Evolutionary conservation across 2,888 invertebrate genomes (phyloP).

Genomic region (Idaea aversata): DNA sequence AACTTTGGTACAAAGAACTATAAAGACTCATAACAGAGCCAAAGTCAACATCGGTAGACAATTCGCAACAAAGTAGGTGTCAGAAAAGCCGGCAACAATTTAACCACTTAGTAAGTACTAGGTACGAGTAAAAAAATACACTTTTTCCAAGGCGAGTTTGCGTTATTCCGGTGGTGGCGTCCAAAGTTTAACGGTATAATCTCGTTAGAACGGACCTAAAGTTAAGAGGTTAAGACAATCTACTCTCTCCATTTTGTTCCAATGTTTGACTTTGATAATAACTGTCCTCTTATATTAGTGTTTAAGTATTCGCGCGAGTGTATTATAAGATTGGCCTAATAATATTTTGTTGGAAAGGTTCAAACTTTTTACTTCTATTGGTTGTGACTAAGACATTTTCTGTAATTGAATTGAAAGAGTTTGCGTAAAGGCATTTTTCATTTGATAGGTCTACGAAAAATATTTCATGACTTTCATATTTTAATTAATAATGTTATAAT

Average conservation of each 20-base stretch:
- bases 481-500: too few relatives aligned
- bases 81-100: conserved; percentile 15
- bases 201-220: conserved; percentile 36
- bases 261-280: conserved; percentile 32
- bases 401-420: neutral
- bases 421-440: neutral
- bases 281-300: conserved; percentile 20
- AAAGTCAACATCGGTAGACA: conserved; percentile 3
- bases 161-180: conserved; percentile 29
- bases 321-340: neutral
- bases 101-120: conserved; percentile 21
- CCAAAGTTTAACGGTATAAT: conserved; percentile 35
- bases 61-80: conserved; percentile 20
- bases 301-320: conserved; percentile 10
- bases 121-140: conserved; percentile 22
- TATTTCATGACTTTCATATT: too few relatives aligned
- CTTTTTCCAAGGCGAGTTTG: conserved; percentile 20
- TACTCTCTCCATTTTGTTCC: conserved; percentile 28
- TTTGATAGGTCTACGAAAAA: neutral
- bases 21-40: conserved; percentile 5
- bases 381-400: neutral
- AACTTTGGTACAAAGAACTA: conserved; percentile 2
- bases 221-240: conserved; percentile 39
- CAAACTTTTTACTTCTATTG: neutral
- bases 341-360: neutral